Percentiles rank a stretch among this genome's conserved stretches.
Evolutionary conservation across 92 coral and sea anemone genomes (phyloP).

Genomic region (Isaurus tuberculatus): DNA sequence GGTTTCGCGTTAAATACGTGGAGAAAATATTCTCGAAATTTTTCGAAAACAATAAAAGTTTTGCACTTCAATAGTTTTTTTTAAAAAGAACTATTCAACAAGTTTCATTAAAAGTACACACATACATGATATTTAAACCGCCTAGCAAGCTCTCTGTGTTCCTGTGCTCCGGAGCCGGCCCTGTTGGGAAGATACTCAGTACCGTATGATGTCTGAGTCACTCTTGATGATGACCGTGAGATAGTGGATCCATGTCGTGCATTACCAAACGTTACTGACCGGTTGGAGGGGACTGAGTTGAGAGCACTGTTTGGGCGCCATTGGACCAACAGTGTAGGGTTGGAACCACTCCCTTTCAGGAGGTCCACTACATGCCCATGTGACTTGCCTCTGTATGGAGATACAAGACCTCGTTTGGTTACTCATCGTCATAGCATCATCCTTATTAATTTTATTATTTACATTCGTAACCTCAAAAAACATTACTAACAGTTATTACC

Average conservation of each 20-base stretch:
- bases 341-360: slow-evolving; percentile 87
- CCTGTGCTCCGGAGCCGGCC: slow-evolving; percentile 41
- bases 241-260: slow-evolving; percentile 38
- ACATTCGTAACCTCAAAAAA: too few relatives aligned
- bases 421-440: neutral
- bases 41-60: too few relatives aligned
- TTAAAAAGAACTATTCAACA: too few relatives aligned
- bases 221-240: slow-evolving; percentile 55
- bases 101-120: too few relatives aligned
- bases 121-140: slow-evolving; percentile 78
- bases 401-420: neutral
- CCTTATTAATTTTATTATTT: too few relatives aligned
- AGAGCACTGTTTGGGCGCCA: slow-evolving; percentile 85
- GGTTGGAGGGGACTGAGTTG: slow-evolving; percentile 64
- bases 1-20: too few relatives aligned
- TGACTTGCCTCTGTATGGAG: slow-evolving; percentile 69
- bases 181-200: slow-evolving; percentile 67
- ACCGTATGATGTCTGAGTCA: slow-evolving; percentile 62
- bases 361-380: slow-evolving; percentile 79
- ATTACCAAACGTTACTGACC: slow-evolving; percentile 84
- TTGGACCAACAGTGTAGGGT: slow-evolving; percentile 79
- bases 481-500: too few relatives aligned
- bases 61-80: too few relatives aligned
- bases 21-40: too few relatives aligned
- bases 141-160: slow-evolving; percentile 66